Evolutionary conservation across 2,113 vertebrate species (phyloP), one percentile per base, ranked within the genome.

Genomic region (Antechinus flavipes): DNA sequence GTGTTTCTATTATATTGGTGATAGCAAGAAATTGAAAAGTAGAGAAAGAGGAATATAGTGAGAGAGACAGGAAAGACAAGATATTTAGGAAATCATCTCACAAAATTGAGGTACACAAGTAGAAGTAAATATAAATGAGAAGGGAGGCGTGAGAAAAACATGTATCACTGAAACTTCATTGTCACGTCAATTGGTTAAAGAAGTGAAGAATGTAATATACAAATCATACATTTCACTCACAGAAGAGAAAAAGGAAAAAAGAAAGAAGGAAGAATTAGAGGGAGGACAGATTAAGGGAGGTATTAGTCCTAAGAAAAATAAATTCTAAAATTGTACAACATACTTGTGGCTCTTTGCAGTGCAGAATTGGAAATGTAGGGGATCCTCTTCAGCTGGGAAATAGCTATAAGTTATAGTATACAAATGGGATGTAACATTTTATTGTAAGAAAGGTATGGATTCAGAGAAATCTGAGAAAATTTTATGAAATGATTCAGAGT

Each of bases 151-250:
- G 0, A 0, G 3, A 4, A 27, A 1, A n/a, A 2, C 2, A 35
- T 11, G 10, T 14, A 68, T 11, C 11, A 68, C 1, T 0, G 2
- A 19, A 2, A 16, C 90, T 0, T 9, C 0, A 0, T 8, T 56
- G 25, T 9, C 25, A 56, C 14, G 2, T 68, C 58, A 30, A 4
- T 12, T 68, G 27, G 10, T 12, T 30, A 68, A 14, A 68, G 30
- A 10, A 68, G 2, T 68, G 27, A 68, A 68, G 11, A 68, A 68
- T 35, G 30, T 68, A 35, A 35, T 68, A 3, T 14, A 68, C 2
- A 68, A 12, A 14, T 68, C 30, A 68, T 93, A 30, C 19, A 42
- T 5, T 3, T 49, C 54, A 53, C 30, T 1, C 10, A 76, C 68
- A 46, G 42, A 10, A 58, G 0, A 14, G 16, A 0, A 0, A 10